Evolutionary conservation across 2,888 invertebrate species (phyloP), one percentile per base, ranked within the genome.

Genomic region (Pteria penguin): DNA sequence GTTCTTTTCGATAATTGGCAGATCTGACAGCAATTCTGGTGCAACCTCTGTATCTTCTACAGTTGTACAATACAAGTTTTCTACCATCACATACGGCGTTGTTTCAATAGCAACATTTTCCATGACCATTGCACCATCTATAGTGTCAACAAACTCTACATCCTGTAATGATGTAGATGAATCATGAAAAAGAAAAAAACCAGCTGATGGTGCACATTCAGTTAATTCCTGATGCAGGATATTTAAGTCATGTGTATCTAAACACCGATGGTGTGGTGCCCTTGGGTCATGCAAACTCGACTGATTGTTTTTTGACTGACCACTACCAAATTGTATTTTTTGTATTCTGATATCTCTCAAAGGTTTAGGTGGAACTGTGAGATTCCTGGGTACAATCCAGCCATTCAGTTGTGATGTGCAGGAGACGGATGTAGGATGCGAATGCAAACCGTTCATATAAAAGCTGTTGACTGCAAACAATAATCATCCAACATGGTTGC

Each of bases 111-210:
- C n/a, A n/a, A 1, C 1, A 65, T 65, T 65, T 26, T 22, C 24
- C 36, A 26, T 36, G 2, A 67, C 67, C 54, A 55, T 29, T 3
- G 31, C 31, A 55, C 27, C 26, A 5, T 67, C 55, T 2, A 54
- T 4, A 5, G n/a, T 22, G n/a, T n/a, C n/a, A n/a, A n/a, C n/a
- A n/a, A n/a, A n/a, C n/a, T n/a, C n/a, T n/a, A n/a, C n/a, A n/a
- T n/a, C n/a, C n/a, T n/a, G n/a, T n/a, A n/a, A n/a, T n/a, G n/a
- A n/a, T n/a, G n/a, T n/a, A n/a, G n/a, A 69, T 8, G 69, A 45
- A 2, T 70, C 66, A 54, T 77, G 77, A 36, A 65, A 73, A n/a
- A 77, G 36, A 54, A 77, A 77, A 63, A 77, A 70, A 18, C 65
- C 60, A 36, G 70, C 73, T 18, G 52, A 36, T 52, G 73, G 77